Evolutionary conservation across 2,888 invertebrate genomes (phyloP), one percentile per base, ranked within the genome.

Genomic region (Apamea crenata): DNA sequence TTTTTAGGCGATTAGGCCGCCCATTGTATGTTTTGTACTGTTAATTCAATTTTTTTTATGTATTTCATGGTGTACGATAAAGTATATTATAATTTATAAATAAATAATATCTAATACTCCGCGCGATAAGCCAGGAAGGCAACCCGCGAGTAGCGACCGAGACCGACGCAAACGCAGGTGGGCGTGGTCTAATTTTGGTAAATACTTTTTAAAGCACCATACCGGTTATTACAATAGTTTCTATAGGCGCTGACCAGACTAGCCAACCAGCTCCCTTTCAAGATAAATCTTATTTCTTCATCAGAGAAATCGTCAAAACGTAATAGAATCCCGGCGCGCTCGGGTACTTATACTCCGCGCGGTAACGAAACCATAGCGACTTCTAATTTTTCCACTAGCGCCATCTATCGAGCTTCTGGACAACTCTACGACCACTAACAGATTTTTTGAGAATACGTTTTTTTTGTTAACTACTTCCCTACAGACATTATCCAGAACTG

Each of bases 291-390:
- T 65, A 12, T 77, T 77, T 65, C 78, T 21, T n/a, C 2, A 44
- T 6, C 16, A 77, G 40, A 10, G 1, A 0, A 0, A 25, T 6
- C 0, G 8, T 18, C 44, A 40, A 59, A 77, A 50, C 47, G 63
- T 50, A 2, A 0, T 0, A 0, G 0, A 0, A 0, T 0, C 0
- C 0, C 0, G 0, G 12, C 21, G 12, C 29, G 21, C 44, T 44
- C 21, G 21, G 0, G 21, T 29, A 47, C 44, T 36, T 74, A 74
- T 21, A n/a, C 32, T 18, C 18, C 5, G 32, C 53, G 21, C 44
- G 44, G 78, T 78, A 78, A 78, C 79, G 79, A 67, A 78, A 78
- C 78, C 80, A 78, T 78, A 80, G 80, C 78, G 80, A 78, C 44
- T 65, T 80, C 53, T 81, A 65, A n/a, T 80, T 65, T 80, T 65